Evolutionary conservation across 2,113 vertebrate genomes (phyloP).

Genomic region (Perca schrenkii): DNA sequence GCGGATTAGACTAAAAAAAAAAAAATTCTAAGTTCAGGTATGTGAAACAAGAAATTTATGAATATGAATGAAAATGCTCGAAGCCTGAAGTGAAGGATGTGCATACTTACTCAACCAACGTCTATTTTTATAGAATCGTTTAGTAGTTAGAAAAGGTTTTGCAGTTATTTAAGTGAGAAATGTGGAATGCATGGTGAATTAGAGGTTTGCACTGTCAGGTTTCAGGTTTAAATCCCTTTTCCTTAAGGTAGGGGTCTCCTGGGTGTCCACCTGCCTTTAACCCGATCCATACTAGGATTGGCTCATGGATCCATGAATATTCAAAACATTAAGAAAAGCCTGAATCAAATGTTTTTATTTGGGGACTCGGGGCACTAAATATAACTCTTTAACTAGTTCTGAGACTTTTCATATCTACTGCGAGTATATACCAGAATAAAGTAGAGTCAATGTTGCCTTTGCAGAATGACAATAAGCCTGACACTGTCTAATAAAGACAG

Average conservation of each 20-base stretch:
- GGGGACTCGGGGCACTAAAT: not conserved
- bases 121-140: conserved; percentile 17
- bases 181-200: not conserved
- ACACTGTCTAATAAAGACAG: conserved; percentile 14
- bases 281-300: not conserved
- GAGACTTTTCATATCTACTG: not conserved
- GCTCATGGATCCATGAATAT: not conserved
- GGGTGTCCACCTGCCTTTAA: not conserved
- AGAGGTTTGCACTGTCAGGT: not conserved
- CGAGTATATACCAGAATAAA: not conserved
- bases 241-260: not conserved
- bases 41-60: conserved; percentile 7
- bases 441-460: not conserved
- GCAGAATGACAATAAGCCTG: conserved; percentile 30
- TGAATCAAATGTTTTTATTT: not conserved
- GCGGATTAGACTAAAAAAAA: conserved; percentile 24
- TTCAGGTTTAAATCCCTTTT: not conserved
- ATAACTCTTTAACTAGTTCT: not conserved
- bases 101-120: not conserved
- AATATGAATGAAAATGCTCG: conserved; percentile 11
- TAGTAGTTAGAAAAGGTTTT: not conserved
- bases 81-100: conserved; percentile 26
- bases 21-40: conserved; percentile 11
- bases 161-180: conserved; percentile 21
- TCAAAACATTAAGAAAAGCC: not conserved